A percentile compares a stretch with the other conserved stretches of the same genome.
These are phyloP conservation scores for Blastobasis adustella DNA, from an alignment of 2,888 invertebrate species.

Conservation along the genomic window DNA sequence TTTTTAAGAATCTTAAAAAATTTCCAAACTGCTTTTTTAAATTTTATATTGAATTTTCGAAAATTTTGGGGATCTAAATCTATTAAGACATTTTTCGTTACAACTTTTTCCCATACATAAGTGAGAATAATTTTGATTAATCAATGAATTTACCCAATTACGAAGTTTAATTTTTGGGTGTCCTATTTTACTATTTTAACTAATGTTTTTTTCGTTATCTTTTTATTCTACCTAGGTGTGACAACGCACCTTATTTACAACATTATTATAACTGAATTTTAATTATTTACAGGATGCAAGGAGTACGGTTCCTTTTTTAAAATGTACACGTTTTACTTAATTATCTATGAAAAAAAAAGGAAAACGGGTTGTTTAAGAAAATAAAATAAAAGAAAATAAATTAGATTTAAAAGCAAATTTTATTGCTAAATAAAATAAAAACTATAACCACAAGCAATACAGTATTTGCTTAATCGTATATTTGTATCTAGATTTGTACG, in stretches of 20 bases:
- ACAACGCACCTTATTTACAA: constrained; percentile 38
- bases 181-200: constrained; percentile 39
- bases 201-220: neutral
- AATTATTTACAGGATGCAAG: constrained; percentile 68
- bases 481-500: constrained; percentile 64
- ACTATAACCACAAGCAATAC: constrained; percentile 69
- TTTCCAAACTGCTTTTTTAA: constrained; percentile 26
- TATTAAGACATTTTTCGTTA: constrained; percentile 39
- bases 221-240: constrained; percentile 9
- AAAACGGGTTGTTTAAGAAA: constrained; percentile 30
- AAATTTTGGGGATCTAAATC: constrained; percentile 44
- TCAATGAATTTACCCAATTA: constrained; percentile 43
- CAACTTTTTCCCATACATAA: constrained; percentile 38
- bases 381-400: constrained; percentile 57
- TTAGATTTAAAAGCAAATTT: constrained; percentile 69
- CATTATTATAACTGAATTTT: constrained; percentile 32
- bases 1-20: constrained; percentile 23
- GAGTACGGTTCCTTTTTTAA: constrained; percentile 64
- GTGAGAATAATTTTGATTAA: constrained; percentile 56
- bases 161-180: constrained; percentile 26
- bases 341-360: constrained; percentile 31
- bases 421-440: constrained; percentile 73
- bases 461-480: constrained; percentile 53
- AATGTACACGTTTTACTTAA: constrained; percentile 48
- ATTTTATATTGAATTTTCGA: constrained; percentile 22